These are phyloP conservation scores for Xyrauchen texanus DNA, from an alignment of 2,113 vertebrate genomes.

Conservation along the genomic window DNA sequence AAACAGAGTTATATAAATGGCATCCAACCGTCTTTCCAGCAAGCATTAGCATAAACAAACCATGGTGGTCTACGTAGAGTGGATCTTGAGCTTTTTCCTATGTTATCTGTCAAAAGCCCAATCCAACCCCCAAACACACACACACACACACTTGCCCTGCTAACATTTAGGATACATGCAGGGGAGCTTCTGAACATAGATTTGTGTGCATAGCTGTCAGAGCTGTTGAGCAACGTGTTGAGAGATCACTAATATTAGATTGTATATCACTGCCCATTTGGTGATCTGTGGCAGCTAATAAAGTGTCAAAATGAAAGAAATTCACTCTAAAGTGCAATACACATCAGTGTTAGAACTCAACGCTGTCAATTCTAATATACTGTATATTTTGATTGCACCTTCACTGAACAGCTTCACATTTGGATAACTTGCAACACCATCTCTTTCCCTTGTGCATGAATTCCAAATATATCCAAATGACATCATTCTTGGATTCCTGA, in stretches of 20 bases:
- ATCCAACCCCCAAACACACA: background rate
- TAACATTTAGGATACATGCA: constrained; percentile 38
- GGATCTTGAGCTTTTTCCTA: background rate
- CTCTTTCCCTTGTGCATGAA: constrained; percentile 30
- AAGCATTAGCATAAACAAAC: constrained; percentile 1
- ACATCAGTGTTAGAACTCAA: background rate
- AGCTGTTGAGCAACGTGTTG: constrained; percentile 28
- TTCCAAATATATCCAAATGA: constrained; percentile 48
- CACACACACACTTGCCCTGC: background rate
- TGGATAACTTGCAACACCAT: constrained; percentile 52
- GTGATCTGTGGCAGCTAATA: background rate
- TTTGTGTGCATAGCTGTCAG: constrained; percentile 45
- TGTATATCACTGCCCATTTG: background rate
- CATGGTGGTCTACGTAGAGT: background rate
- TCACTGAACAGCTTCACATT: background rate
- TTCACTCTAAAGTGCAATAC: background rate
- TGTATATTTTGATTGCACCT: background rate
- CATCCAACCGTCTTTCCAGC: background rate
- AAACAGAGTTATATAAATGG: constrained; percentile 16
- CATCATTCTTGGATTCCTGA: constrained; percentile 53
- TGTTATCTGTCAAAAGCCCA: background rate
- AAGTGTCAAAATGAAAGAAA: constrained; percentile 9
- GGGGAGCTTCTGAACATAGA: constrained; percentile 34
- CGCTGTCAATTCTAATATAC: no score
- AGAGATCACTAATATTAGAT: constrained; percentile 36